These are phyloP conservation scores for Muscidifurax raptorellus DNA, from an alignment of 1,140 invertebrate species.

Conservation along the genomic window DNA sequence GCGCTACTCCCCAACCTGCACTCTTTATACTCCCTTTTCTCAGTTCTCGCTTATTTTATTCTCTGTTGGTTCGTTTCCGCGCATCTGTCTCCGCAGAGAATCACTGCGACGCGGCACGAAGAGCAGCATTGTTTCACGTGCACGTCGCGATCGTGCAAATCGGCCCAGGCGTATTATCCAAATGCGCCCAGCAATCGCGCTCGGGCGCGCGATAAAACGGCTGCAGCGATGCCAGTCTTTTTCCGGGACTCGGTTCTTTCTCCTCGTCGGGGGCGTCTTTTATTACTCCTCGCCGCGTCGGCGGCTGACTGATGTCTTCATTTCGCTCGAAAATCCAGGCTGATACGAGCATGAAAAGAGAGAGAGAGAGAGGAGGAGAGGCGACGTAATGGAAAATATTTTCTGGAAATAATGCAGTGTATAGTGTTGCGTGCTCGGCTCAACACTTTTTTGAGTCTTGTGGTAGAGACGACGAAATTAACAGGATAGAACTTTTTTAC, in stretches of 20 bases:
- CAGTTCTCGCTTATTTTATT: neutral
- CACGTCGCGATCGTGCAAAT: conserved; percentile 15
- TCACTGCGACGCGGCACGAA: neutral
- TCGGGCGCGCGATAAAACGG: neutral
- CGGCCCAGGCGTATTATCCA: conserved; percentile 25
- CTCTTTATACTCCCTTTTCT: neutral
- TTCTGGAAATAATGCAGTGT: neutral
- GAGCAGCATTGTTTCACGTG: conserved; percentile 35
- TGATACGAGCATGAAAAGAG: neutral
- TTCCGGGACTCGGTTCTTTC: neutral
- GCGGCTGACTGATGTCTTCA: conserved; percentile 19
- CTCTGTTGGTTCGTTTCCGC: neutral
- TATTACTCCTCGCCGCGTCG: neutral
- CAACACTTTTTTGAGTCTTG: neutral
- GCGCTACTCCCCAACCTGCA: neutral
- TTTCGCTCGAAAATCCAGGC: neutral
- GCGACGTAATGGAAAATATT: neutral
- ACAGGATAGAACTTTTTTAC: no score
- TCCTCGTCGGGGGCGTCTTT: neutral
- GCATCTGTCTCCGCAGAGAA: neutral
- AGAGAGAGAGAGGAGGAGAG: neutral
- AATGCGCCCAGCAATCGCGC: conserved; percentile 17
- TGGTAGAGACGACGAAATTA: no score
- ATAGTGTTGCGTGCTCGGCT: neutral
- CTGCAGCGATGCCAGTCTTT: neutral